Evolutionary conservation across 2,888 invertebrate genomes (phyloP).

Genomic region (Tetragonula carbonaria): DNA sequence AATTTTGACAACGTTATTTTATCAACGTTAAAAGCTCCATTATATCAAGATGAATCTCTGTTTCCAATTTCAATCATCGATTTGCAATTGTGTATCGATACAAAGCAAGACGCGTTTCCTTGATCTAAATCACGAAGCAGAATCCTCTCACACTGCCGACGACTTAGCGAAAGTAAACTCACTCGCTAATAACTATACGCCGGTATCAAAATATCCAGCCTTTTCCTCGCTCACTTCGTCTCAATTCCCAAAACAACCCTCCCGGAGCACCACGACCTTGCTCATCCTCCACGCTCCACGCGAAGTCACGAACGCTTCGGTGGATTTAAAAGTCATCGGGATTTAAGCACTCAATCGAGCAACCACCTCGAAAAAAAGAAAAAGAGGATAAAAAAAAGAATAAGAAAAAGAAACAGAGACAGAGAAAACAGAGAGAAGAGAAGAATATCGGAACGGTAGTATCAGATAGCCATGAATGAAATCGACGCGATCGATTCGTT

Average conservation of each 20-base stretch:
- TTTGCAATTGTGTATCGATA: background rate
- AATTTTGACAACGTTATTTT: background rate
- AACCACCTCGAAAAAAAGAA: background rate
- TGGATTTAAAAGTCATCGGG: slow-evolving; percentile 41
- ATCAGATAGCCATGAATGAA: slow-evolving; percentile 57
- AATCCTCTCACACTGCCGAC: too few relatives aligned
- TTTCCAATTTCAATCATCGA: background rate
- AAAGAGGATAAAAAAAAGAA: background rate
- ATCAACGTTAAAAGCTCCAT: background rate
- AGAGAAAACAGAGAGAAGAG: background rate
- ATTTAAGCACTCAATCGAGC: slow-evolving; percentile 40
- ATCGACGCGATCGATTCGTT: slow-evolving; percentile 56
- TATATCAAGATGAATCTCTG: too few relatives aligned
- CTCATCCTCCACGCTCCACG: background rate
- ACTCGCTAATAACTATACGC: too few relatives aligned
- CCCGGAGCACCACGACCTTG: background rate
- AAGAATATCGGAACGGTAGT: slow-evolving; percentile 5
- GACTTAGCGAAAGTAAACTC: too few relatives aligned
- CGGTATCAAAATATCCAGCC: background rate
- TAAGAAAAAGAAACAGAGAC: too few relatives aligned
- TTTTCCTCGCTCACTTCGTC: background rate
- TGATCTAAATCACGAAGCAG: too few relatives aligned
- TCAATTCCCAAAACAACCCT: background rate
- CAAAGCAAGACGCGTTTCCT: background rate
- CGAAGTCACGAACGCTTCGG: background rate